Percentiles rank a stretch among this genome's conserved stretches.
phyloP scores from a whole-genome alignment of 2,888 invertebrate genomes.

The Hypolimnas misippus region DNA sequence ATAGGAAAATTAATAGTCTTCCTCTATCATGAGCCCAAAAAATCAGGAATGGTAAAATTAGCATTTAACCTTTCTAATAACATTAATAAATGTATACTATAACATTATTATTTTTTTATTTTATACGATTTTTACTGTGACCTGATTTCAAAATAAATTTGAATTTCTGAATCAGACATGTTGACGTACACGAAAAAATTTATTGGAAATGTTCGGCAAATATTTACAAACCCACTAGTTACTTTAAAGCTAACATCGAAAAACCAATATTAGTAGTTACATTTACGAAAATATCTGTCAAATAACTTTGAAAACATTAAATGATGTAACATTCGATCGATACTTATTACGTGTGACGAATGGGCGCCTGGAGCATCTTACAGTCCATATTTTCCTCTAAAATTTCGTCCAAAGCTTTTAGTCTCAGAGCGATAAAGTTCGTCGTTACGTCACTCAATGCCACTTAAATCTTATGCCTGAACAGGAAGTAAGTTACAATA shows the following conservation, averaged over 20 bases:
- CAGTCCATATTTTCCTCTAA: conserved; percentile 23
- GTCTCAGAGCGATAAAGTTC: conserved; percentile 28
- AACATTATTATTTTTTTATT: too few relatives aligned
- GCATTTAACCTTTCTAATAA: too few relatives aligned
- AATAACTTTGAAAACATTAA: neutral
- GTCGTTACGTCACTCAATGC: conserved; percentile 20
- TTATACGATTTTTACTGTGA: too few relatives aligned
- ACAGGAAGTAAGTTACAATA: neutral
- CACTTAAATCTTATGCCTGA: neutral
- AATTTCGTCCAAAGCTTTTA: conserved; percentile 27
- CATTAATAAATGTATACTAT: too few relatives aligned
- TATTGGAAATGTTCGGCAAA: neutral
- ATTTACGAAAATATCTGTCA: neutral
- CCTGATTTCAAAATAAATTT: neutral
- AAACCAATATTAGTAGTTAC: neutral
- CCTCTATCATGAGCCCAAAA: too few relatives aligned
- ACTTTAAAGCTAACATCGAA: neutral
- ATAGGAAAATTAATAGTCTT: too few relatives aligned
- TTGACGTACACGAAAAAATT: neutral
- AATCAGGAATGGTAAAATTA: too few relatives aligned
- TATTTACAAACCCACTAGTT: neutral
- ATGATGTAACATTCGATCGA: neutral
- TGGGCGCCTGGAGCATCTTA: conserved; percentile 14
- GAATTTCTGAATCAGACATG: neutral
- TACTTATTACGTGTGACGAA: conserved; percentile 26